Percentiles rank a stretch among this genome's conserved stretches.
Conservation (phyloP, 2,888 invertebrate species). For the Orthosia cruda region DNA sequence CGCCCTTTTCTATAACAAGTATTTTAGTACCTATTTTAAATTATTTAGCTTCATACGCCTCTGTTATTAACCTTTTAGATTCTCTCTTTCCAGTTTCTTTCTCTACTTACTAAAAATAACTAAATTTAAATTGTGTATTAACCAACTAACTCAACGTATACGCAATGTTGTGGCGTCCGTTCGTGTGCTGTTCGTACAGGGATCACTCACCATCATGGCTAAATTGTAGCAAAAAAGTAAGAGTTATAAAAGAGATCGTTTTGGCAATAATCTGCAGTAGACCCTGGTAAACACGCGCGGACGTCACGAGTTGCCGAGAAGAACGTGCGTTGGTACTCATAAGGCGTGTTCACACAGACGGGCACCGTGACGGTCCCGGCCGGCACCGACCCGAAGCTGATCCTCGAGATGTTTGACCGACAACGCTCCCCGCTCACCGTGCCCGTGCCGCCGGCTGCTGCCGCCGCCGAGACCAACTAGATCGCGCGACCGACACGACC, state of each 20-base stretch:
- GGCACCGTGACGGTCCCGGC: conserved; percentile 91
- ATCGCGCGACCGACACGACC: background rate
- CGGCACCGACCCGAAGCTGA: conserved; percentile 91
- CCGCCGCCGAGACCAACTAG: conserved; percentile 78
- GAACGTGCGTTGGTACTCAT: conserved; percentile 90
- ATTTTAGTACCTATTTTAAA: conserved; percentile 45
- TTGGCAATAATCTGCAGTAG: conserved; percentile 63
- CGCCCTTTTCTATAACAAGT: conserved; percentile 50
- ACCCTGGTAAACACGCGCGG: conserved; percentile 80
- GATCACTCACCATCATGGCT: conserved; percentile 67
- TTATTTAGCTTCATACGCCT: conserved; percentile 66
- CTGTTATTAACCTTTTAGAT: conserved; percentile 50
- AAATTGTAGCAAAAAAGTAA: conserved; percentile 36
- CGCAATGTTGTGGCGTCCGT: conserved; percentile 91
- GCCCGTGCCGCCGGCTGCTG: conserved; percentile 81
- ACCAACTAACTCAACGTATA: conserved; percentile 70
- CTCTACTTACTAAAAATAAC: conserved; percentile 57
- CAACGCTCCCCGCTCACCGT: conserved; percentile 87
- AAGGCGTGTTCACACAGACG: conserved; percentile 84
- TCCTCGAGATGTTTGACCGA: conserved; percentile 91
- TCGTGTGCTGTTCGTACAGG: conserved; percentile 81
- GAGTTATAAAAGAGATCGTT: conserved; percentile 42
- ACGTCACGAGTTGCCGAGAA: conserved; percentile 87
- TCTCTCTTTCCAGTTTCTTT: conserved; percentile 36
- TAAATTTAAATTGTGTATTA: conserved; percentile 62